Evolutionary conservation across 2,888 invertebrate species (phyloP).

Genomic region (Mycalesis mineus): DNA sequence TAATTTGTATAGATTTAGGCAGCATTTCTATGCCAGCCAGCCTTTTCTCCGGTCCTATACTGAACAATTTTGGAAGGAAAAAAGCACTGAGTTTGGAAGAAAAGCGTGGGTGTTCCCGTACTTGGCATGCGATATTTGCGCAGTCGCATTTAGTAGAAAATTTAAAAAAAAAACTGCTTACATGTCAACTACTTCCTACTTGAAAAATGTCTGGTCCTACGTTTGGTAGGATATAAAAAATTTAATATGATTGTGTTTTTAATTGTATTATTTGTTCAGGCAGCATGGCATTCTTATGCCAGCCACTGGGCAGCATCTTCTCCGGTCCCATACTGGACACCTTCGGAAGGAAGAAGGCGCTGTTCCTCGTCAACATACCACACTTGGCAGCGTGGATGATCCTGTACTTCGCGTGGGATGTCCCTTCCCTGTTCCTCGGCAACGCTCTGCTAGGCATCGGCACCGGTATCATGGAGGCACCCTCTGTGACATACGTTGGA

Average conservation of each 20-base stretch:
- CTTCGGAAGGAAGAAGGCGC: constrained; percentile 74
- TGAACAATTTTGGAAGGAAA: no score
- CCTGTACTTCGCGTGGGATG: constrained; percentile 70
- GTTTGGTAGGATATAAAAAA: no score
- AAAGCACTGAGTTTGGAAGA: no score
- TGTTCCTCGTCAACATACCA: constrained; percentile 78
- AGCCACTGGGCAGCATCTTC: constrained; percentile 77
- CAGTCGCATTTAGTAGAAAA: no score
- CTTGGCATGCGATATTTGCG: no score
- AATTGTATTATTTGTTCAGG: constrained; percentile 47
- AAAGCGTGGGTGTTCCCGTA: no score
- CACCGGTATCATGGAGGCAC: constrained; percentile 79
- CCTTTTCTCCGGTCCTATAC: no score
- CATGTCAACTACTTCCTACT: no score
- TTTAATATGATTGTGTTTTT: background rate
- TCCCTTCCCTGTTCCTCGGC: constrained; percentile 67
- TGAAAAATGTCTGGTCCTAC: no score
- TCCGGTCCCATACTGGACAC: constrained; percentile 76
- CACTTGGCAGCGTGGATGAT: constrained; percentile 78
- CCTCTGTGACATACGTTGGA: constrained; percentile 80
- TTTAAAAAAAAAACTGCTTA: no score
- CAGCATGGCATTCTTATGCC: constrained; percentile 76
- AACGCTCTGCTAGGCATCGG: constrained; percentile 76
- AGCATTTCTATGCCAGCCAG: no score
- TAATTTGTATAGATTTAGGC: no score